Percentiles rank a stretch among this genome's conserved stretches.
phyloP scores from a whole-genome alignment of 2,113 vertebrate species.

The Cynocephalus volans region DNA sequence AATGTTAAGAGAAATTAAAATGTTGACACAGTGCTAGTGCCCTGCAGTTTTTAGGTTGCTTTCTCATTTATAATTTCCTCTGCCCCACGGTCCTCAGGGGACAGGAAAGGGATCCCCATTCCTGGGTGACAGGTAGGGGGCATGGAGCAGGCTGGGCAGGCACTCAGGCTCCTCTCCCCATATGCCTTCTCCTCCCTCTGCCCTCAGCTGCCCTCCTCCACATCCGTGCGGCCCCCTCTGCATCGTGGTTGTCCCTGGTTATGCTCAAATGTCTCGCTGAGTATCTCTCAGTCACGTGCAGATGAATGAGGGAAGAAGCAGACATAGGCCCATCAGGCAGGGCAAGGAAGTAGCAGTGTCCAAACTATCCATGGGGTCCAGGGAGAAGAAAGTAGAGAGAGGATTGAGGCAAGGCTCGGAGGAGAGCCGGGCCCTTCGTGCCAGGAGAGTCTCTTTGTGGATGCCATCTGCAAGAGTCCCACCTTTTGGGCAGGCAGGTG shows the following conservation, averaged over 20 bases:
- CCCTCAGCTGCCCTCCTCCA: too few relatives aligned
- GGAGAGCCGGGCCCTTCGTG: not conserved
- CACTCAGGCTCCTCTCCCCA: not conserved
- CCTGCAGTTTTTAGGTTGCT: not conserved
- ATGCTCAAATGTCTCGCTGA: not conserved
- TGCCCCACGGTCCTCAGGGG: not conserved
- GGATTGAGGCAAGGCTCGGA: not conserved
- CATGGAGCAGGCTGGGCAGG: not conserved
- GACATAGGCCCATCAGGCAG: not conserved
- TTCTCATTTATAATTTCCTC: not conserved
- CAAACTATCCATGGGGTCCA: not conserved
- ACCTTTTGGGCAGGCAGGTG: not conserved
- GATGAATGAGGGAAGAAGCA: not conserved
- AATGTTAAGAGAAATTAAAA: not conserved
- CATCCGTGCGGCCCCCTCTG: not conserved
- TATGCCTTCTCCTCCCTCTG: not conserved
- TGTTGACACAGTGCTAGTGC: not conserved
- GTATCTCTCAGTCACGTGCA: not conserved
- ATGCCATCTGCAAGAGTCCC: not conserved
- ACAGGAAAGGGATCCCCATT: not conserved
- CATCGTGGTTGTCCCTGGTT: not conserved
- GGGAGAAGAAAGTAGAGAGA: not conserved
- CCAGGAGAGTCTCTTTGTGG: not conserved
- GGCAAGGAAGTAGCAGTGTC: not conserved
- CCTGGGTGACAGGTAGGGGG: not conserved